These are phyloP conservation scores for Aptenodytes forsteri DNA, from an alignment of 2,113 vertebrate species.

Conservation along the genomic window DNA sequence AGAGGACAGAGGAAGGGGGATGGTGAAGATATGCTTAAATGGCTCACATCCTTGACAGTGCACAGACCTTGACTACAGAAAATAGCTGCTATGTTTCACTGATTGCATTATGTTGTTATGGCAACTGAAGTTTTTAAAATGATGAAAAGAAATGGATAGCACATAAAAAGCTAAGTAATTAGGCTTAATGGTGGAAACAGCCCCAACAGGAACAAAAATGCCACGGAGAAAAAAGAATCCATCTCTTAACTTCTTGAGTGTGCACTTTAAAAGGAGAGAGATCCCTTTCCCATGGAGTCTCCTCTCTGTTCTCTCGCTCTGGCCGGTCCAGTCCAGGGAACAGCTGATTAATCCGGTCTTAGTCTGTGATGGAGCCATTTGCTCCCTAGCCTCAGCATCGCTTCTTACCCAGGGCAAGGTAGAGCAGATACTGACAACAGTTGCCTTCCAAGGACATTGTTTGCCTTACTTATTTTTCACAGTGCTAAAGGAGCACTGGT, in stretches of 20 bases:
- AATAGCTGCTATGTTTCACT: slow-evolving; percentile 66
- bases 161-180: slow-evolving; percentile 71
- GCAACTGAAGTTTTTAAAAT: slow-evolving; percentile 76
- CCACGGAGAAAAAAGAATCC: neutral
- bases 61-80: slow-evolving; percentile 65
- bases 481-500: neutral
- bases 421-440: neutral
- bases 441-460: neutral
- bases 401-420: neutral
- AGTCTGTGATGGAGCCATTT: neutral
- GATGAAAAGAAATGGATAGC: slow-evolving; percentile 71
- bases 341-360: neutral
- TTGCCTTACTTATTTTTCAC: neutral
- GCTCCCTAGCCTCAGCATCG: neutral
- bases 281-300: neutral
- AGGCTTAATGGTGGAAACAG: slow-evolving; percentile 52
- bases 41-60: slow-evolving; percentile 67
- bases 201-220: slow-evolving; percentile 32
- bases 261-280: neutral
- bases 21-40: slow-evolving; percentile 66
- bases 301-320: neutral
- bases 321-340: neutral
- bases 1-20: slow-evolving; percentile 48
- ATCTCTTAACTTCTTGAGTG: neutral
- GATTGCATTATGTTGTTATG: slow-evolving; percentile 77